phyloP scores from a whole-genome alignment of 2,113 vertebrate genomes.

The Petromus typicus region DNA sequence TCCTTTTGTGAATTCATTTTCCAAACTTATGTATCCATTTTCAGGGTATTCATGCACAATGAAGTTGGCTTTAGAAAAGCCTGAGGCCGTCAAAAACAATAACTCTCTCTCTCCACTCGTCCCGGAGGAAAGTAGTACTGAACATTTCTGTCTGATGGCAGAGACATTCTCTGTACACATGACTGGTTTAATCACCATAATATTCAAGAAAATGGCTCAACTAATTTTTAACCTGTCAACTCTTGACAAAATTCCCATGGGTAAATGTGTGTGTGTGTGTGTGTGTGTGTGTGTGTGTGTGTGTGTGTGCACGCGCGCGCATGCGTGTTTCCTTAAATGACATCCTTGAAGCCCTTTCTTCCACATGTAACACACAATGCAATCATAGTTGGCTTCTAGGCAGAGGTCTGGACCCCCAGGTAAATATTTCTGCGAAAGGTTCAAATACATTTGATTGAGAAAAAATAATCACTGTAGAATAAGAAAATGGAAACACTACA shows the following conservation, averaged over 20 bases:
- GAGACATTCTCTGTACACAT: background rate
- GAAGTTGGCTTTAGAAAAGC: constrained; percentile 34
- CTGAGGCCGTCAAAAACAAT: background rate
- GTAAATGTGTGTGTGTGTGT: background rate
- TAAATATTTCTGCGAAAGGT: background rate
- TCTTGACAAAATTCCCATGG: background rate
- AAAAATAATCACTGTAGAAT: background rate
- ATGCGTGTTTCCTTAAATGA: no score
- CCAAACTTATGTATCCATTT: background rate
- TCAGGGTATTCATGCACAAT: background rate
- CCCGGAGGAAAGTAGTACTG: background rate
- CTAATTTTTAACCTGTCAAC: background rate
- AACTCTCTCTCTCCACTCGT: background rate
- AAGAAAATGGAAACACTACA: background rate
- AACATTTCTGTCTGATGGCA: background rate
- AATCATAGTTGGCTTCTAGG: background rate
- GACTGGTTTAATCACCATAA: background rate
- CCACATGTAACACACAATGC: background rate
- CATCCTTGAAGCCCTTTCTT: background rate
- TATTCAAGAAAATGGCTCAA: background rate
- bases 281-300: background rate
- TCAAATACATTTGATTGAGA: background rate
- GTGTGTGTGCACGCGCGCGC: no score
- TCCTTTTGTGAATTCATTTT: constrained; percentile 21
- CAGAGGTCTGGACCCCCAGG: background rate